Evolutionary conservation across 2,113 vertebrate species (phyloP).

Genomic region (Zosterops hypoxanthus): DNA sequence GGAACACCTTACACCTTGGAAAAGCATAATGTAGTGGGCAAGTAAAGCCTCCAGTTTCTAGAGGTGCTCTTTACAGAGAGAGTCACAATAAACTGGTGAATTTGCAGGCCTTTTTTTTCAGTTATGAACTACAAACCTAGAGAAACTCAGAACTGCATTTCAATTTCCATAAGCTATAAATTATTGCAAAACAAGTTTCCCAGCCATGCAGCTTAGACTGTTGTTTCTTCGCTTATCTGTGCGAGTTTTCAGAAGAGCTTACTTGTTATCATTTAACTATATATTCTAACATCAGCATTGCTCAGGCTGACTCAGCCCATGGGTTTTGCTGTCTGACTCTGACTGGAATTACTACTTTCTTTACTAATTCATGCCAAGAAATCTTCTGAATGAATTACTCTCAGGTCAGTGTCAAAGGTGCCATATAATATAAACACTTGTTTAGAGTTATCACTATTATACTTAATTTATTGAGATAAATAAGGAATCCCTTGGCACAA

Average conservation of each 20-base stretch:
- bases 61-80: neutral
- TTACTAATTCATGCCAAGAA: slow-evolving; percentile 16
- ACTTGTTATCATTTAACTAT: neutral
- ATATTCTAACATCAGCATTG: neutral
- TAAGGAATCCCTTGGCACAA: slow-evolving; percentile 42
- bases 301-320: neutral
- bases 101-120: neutral
- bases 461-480: slow-evolving; percentile 69
- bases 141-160: neutral
- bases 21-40: neutral
- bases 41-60: neutral
- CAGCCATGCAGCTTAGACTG: neutral
- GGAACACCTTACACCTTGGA: neutral
- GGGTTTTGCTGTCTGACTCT: neutral
- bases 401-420: slow-evolving; percentile 46
- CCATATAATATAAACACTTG: slow-evolving; percentile 15
- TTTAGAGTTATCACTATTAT: slow-evolving; percentile 48
- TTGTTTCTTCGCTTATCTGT: neutral
- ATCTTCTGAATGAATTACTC: slow-evolving; percentile 5
- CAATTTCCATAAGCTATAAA: neutral
- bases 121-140: neutral
- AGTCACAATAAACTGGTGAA: neutral
- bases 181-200: neutral
- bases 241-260: neutral
- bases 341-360: neutral